These are phyloP conservation scores for Melieria crassipennis DNA, from an alignment of 2,888 invertebrate genomes.

Conservation along the genomic window DNA sequence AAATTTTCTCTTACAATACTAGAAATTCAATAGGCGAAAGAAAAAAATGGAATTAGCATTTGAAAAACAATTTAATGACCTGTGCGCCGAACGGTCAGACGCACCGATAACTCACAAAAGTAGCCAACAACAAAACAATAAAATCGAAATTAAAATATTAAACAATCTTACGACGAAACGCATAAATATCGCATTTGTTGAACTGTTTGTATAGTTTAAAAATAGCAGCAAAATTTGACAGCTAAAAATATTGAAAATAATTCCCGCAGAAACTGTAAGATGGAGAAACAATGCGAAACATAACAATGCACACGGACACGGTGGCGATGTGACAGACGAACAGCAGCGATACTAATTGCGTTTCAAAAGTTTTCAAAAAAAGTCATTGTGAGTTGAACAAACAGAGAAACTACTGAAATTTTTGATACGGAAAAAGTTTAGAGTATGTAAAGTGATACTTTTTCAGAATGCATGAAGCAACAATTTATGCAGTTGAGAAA, in stretches of 20 bases:
- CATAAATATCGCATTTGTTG: constrained; percentile 12
- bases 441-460: no score
- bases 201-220: background rate
- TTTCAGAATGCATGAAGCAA: no score
- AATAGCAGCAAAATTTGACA: background rate
- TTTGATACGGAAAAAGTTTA: no score
- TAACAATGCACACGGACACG: no score
- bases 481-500: no score
- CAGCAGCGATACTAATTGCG: constrained; percentile 10
- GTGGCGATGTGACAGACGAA: no score
- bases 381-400: background rate
- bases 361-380: constrained; percentile 20
- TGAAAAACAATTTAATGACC: no score
- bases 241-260: background rate
- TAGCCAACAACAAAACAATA: background rate
- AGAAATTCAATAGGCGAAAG: background rate
- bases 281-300: no score
- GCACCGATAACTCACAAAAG: constrained; percentile 15
- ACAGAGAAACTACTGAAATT: background rate
- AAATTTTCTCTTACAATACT: constrained; percentile 14
- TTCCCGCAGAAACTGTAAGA: background rate
- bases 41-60: no score
- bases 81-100: background rate
- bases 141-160: constrained; percentile 13
- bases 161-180: constrained; percentile 20